phyloP scores from a whole-genome alignment of 2,113 vertebrate genomes.

The Sander lucioperca region DNA sequence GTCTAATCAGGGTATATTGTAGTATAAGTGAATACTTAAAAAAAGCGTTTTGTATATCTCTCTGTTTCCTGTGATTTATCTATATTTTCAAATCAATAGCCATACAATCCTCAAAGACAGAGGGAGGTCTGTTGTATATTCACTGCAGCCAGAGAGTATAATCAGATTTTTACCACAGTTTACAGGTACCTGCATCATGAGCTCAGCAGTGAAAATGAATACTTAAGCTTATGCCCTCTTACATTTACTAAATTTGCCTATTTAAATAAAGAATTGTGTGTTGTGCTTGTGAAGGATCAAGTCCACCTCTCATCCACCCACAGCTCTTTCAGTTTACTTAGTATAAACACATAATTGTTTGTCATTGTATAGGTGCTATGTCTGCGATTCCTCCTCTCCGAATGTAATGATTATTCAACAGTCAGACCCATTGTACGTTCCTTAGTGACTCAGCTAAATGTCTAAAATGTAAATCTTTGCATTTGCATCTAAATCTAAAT shows the following conservation, averaged over 20 bases:
- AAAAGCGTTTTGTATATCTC: constrained; percentile 5
- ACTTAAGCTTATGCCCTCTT: neutral
- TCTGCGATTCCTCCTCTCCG: constrained; percentile 19
- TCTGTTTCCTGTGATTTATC: constrained; percentile 13
- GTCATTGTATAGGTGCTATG: constrained; percentile 34
- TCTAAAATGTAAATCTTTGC: constrained; percentile 40
- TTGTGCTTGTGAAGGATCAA: constrained; percentile 33
- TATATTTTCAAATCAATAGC: constrained; percentile 40
- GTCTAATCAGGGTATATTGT: neutral
- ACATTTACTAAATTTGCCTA: constrained; percentile 6
- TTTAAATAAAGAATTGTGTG: constrained; percentile 27
- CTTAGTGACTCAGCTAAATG: constrained; percentile 38
- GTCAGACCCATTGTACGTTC: constrained; percentile 17
- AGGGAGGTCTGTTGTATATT: constrained; percentile 6
- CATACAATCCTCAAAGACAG: constrained; percentile 26
- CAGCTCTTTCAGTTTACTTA: constrained; percentile 38
- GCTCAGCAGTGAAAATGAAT: neutral
- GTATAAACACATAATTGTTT: constrained; percentile 46
- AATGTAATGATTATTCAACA: constrained; percentile 45
- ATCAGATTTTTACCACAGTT: neutral
- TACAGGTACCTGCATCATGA: constrained; percentile 5
- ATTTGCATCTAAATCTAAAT: constrained; percentile 58
- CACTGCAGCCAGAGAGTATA: neutral
- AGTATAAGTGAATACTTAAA: neutral
- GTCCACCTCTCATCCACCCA: constrained; percentile 40